A percentile compares a stretch with the other conserved stretches of the same genome.
Evolutionary conservation across 2,888 invertebrate species (phyloP).

Genomic region (Oscheius sp.): DNA sequence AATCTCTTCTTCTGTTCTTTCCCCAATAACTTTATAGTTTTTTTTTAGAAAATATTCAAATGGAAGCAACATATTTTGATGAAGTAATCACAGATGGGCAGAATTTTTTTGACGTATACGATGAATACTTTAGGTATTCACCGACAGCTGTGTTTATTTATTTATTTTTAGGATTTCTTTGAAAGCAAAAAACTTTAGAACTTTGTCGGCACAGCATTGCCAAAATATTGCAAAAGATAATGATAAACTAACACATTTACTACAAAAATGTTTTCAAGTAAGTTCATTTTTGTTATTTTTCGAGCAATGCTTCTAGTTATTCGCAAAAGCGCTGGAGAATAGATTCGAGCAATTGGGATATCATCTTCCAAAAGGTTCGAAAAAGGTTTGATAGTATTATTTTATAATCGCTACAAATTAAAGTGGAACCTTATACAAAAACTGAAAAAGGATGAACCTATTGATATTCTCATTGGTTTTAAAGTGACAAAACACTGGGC

Average conservation of each 20-base stretch:
- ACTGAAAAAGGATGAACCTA: background rate
- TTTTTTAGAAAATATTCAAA: background rate
- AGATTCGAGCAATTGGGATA: constrained; percentile 6
- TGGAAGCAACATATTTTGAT: background rate
- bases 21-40: no score
- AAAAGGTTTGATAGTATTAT: background rate
- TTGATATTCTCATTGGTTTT: constrained; percentile 44
- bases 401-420: background rate
- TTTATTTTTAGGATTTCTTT: constrained; percentile 16
- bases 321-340: background rate
- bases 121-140: constrained; percentile 17
- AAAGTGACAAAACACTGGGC: constrained; percentile 48
- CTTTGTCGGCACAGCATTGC: background rate
- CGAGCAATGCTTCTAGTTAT: background rate
- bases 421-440: background rate
- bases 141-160: no score
- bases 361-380: background rate
- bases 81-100: constrained; percentile 3
- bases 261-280: constrained; percentile 16
- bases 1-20: no score
- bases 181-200: background rate
- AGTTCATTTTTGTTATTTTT: background rate
- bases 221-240: background rate
- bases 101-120: constrained; percentile 1
- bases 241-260: background rate